Conservation (phyloP, 2,113 vertebrate species). For the Fregata magnificens region DNA sequence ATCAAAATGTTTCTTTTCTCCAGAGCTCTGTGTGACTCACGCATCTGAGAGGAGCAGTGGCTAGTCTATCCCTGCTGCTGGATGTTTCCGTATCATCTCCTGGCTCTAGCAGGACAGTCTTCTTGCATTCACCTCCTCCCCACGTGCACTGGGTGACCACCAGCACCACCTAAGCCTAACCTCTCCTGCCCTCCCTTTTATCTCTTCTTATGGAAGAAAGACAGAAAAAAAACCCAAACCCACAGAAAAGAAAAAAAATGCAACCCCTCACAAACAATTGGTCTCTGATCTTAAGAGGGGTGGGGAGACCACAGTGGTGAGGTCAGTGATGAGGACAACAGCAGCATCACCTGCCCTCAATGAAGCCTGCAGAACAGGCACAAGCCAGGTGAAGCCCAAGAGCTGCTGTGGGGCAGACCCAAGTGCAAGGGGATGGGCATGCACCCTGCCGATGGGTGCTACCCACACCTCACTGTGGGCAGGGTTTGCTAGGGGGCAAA, state of each 20-base stretch:
- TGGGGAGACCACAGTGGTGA: background rate
- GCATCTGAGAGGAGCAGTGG: rapidly evolving
- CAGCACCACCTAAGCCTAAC: background rate
- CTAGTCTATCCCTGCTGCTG: background rate
- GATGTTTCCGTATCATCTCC: background rate
- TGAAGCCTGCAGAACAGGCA: background rate
- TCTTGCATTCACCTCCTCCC: background rate
- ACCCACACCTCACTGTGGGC: background rate
- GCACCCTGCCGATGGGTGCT: background rate
- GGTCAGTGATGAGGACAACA: background rate
- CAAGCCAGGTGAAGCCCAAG: background rate
- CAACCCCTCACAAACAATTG: background rate
- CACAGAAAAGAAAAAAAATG: no score
- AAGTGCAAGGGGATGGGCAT: rapidly evolving
- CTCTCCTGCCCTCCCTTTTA: background rate
- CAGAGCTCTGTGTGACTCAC: background rate
- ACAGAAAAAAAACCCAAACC: background rate
- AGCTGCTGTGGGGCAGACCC: background rate
- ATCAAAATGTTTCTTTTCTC: background rate
- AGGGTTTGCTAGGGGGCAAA: background rate
- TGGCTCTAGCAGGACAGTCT: background rate
- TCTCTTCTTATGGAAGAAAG: background rate
- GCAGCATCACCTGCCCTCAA: background rate
- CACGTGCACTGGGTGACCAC: rapidly evolving
- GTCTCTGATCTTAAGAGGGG: background rate